Conservation (phyloP, 1,140 invertebrate genomes). For the Bombus haemorrhoidalis region DNA sequence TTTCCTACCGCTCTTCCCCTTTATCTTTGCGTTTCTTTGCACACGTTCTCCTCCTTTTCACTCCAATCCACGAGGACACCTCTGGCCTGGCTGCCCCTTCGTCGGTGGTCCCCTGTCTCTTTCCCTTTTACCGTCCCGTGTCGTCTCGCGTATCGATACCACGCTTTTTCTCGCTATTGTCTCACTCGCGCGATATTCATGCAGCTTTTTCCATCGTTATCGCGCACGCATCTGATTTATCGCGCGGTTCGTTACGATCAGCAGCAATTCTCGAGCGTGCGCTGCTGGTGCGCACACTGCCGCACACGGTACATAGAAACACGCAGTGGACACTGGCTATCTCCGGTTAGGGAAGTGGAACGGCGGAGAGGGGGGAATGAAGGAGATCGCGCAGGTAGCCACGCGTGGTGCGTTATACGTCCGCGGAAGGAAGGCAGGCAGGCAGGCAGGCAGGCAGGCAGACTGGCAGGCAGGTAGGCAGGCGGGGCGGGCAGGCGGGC, state of each 20-base stretch:
- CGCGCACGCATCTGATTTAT: slow-evolving; percentile 53
- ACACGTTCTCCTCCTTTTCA: neutral
- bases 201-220: slow-evolving; percentile 49
- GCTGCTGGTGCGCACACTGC: slow-evolving; percentile 11
- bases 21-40: neutral
- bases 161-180: neutral
- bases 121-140: no score
- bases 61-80: neutral
- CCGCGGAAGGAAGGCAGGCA: slow-evolving; percentile 28
- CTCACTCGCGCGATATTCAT: slow-evolving; percentile 4
- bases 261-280: slow-evolving; percentile 12
- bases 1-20: neutral
- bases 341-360: neutral
- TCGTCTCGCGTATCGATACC: neutral
- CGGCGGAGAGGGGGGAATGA: neutral
- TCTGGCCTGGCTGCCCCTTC: neutral
- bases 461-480: neutral
- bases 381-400: slow-evolving; percentile 21
- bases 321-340: slow-evolving; percentile 19
- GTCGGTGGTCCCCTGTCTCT: neutral
- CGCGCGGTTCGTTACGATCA: slow-evolving; percentile 47
- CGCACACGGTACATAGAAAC: neutral
- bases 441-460: no score
- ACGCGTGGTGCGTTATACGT: slow-evolving; percentile 29
- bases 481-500: neutral